Evolutionary conservation across 2,113 vertebrate genomes (phyloP), one percentile per base, ranked within the genome.

Genomic region (Salvelinus alpinus): DNA sequence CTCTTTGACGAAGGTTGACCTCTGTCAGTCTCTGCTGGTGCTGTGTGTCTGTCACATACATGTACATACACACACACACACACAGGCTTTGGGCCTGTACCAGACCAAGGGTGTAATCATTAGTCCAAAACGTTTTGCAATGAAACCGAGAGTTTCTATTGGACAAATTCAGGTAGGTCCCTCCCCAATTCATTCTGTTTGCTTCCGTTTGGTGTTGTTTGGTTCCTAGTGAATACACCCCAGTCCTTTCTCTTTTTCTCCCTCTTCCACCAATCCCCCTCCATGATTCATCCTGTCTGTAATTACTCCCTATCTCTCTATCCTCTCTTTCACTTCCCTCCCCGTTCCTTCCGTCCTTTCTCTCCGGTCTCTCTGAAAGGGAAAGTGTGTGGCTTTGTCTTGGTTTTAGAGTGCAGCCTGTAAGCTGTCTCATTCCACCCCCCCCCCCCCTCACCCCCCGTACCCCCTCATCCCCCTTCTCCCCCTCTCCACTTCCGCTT

Each of bases 371-470:
- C 31, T 65, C 62, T 68, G 14, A 18, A 29, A 68, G 31, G 18
- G 20, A 62, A 62, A 22, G 20, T 62, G 20, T 44, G 18, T 20
- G 38, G 59, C 48, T 74, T 57, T 24, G 74, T 81, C 34, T 34
- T 81, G 82, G 73, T 68, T 76, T 29, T 31, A 48, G 71, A 27
- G 51, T 47, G 60, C 29, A 60, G 60, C 4, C 29, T 74, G 60
- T 64, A 48, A 64, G 31, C 65, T 75, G 66, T 44, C 65, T 60
- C 66, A 60, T 24, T 69, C 31, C 29, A 67, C 13, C 7, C 22
- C 70, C 64, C 54, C 69, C 31, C 64, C 77, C 70, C n/a, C n/a
- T 72, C 67, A 75, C 47, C 76, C 57, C 77, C 62, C 13, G 16
- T 48, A 64, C 47, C 38, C 5, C 18, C 34, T 38, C 34, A 25